Conservation (phyloP, 2,113 vertebrate species). For the Rhinoptilus africanus region DNA sequence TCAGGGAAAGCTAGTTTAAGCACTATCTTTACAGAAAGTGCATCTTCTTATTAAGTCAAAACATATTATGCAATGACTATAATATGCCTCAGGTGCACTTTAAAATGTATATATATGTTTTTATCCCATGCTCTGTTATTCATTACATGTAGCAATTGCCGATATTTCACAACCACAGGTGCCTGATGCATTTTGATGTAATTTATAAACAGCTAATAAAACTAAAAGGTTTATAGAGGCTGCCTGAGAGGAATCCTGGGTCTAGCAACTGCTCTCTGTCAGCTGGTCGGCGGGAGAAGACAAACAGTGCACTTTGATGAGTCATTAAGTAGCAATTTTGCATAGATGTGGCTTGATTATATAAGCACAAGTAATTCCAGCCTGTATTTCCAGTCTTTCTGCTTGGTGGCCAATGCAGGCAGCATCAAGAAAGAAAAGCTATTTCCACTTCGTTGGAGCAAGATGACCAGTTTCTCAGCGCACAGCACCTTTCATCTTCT, state of each 20-base stretch:
- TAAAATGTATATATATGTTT: constrained; percentile 27
- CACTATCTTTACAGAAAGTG: not conserved
- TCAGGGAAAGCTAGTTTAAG: not conserved
- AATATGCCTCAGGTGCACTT: constrained; percentile 35
- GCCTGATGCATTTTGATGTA: constrained; percentile 31
- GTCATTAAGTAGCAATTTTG: constrained; percentile 47
- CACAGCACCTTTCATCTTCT: not conserved
- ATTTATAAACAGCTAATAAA: constrained; percentile 54
- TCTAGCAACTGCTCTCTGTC: constrained; percentile 34
- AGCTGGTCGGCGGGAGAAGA: not conserved
- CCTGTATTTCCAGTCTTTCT: not conserved
- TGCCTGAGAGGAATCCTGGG: constrained; percentile 11
- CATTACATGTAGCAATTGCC: not conserved
- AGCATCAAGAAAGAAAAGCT: not conserved
- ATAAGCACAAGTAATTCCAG: not conserved
- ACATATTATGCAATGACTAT: constrained; percentile 1
- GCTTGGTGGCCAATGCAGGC: not conserved
- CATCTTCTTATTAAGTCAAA: constrained; percentile 53
- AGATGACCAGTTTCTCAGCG: not conserved
- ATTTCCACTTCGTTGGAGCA: not conserved
- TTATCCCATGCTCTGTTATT: not conserved
- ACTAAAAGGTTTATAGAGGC: constrained; percentile 8
- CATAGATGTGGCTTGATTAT: constrained; percentile 13
- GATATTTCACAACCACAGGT: not conserved
- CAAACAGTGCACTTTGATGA: not conserved